Evolutionary conservation across 2,113 vertebrate genomes (phyloP).

Genomic region (Ptychochromis oligacanthus): DNA sequence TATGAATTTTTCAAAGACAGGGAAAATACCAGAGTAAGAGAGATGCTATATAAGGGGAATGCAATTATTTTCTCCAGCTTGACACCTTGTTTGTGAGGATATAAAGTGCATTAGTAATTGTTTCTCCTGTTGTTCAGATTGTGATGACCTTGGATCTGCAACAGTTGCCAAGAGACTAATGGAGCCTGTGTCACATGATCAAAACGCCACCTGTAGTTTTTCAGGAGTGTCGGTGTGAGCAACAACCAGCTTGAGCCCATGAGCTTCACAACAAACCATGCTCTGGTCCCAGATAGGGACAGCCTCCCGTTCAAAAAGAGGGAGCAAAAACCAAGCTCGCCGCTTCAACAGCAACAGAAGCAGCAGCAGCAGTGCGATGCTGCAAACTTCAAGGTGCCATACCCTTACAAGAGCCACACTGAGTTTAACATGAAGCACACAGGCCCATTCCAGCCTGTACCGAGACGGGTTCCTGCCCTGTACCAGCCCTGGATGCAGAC

Average conservation of each 20-base stretch:
- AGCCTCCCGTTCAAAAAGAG: slow-evolving; percentile 77
- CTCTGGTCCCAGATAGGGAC: slow-evolving; percentile 60
- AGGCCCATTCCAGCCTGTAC: slow-evolving; percentile 51
- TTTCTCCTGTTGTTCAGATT: slow-evolving; percentile 40
- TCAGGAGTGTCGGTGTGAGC: slow-evolving; percentile 31
- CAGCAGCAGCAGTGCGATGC: slow-evolving; percentile 54
- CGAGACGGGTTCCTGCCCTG: slow-evolving; percentile 46
- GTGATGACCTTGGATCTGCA: slow-evolving; percentile 29
- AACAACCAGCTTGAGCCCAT: slow-evolving; percentile 59
- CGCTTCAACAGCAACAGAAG: slow-evolving; percentile 27
- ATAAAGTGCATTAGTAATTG: slow-evolving; percentile 11
- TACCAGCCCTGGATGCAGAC: slow-evolving; percentile 71
- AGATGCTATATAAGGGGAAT: not conserved
- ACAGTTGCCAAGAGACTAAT: slow-evolving; percentile 48
- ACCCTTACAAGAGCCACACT: slow-evolving; percentile 68
- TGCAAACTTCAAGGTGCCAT: slow-evolving; percentile 76
- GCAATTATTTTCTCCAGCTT: not conserved
- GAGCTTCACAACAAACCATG: slow-evolving; percentile 60
- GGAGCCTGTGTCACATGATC: slow-evolving; percentile 43
- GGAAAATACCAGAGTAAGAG: not conserved
- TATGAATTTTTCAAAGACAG: slow-evolving; percentile 1
- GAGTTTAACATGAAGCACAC: slow-evolving; percentile 47
- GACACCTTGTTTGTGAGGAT: not conserved
- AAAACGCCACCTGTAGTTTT: slow-evolving; percentile 28
- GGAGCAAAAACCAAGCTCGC: slow-evolving; percentile 62